Conservation (phyloP, 2,888 invertebrate species). For the Piscicola geometra region DNA sequence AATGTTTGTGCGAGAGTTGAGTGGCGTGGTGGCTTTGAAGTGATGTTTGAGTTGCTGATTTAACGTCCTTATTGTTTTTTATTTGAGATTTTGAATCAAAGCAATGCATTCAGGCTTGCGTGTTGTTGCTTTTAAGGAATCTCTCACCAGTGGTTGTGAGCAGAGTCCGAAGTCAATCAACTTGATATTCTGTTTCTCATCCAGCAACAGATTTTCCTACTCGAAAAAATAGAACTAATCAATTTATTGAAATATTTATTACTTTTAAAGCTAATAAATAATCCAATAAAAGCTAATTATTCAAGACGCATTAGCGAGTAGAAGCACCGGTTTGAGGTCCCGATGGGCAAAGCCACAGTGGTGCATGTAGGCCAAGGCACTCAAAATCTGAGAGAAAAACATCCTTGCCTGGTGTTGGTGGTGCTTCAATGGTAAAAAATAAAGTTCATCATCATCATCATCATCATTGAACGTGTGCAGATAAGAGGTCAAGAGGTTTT, state of each 20-base stretch:
- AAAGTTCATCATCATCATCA: not conserved
- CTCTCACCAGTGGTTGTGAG: conserved; percentile 61
- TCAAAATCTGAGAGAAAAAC: conserved; percentile 73
- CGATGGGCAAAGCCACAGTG: conserved; percentile 71
- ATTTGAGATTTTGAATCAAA: too few species aligned
- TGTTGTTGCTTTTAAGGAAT: not conserved
- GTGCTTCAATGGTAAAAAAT: not conserved
- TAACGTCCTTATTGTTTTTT: too few species aligned
- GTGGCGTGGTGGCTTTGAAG: not conserved
- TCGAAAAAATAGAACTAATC: too few species aligned
- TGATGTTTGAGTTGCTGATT: not conserved
- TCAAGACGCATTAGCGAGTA: too few species aligned
- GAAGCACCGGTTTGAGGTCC: conserved; percentile 78
- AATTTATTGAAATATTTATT: too few species aligned
- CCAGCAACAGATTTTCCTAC: conserved; percentile 73
- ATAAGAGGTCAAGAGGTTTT: too few species aligned
- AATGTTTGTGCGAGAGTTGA: not conserved
- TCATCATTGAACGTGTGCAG: not conserved
- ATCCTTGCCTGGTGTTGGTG: conserved; percentile 62
- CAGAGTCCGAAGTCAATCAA: conserved; percentile 79
- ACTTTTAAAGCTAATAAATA: too few species aligned
- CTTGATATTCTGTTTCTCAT: conserved; percentile 70
- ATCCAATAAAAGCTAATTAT: too few species aligned
- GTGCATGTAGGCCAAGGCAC: conserved; percentile 74
- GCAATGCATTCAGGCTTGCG: not conserved